These are phyloP conservation scores for Rissa tridactyla DNA, from an alignment of 2,113 vertebrate genomes.

Conservation along the genomic window DNA sequence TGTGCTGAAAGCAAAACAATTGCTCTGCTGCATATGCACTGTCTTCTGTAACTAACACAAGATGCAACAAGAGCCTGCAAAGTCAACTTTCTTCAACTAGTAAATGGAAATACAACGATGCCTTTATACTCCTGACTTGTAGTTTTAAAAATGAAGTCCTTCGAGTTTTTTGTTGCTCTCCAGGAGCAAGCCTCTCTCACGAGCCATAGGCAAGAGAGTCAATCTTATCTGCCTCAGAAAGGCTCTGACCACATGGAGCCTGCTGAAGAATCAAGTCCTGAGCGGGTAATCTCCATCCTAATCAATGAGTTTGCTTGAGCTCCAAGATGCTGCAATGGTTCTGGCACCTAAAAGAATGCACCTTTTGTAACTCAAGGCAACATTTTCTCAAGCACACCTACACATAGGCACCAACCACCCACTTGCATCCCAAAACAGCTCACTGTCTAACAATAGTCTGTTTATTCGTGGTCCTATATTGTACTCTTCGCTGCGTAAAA, in stretches of 20 bases:
- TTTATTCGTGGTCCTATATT: background rate
- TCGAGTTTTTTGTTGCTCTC: background rate
- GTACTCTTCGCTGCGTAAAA: no score
- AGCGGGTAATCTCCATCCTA: background rate
- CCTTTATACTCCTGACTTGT: background rate
- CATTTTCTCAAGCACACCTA: conserved; percentile 1
- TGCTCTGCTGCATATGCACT: background rate
- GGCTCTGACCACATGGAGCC: background rate
- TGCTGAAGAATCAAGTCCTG: background rate
- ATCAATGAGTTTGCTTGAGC: background rate
- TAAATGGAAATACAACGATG: background rate
- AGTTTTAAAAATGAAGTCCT: background rate
- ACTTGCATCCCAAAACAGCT: background rate
- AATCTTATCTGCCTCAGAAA: background rate
- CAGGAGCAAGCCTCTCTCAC: background rate
- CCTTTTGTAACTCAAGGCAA: conserved; percentile 14
- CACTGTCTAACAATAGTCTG: background rate
- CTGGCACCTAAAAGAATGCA: conserved; percentile 9
- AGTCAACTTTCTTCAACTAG: background rate
- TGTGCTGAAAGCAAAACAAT: background rate
- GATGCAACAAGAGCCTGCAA: background rate
- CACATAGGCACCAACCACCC: background rate
- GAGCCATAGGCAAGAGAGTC: background rate
- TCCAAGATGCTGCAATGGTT: background rate
- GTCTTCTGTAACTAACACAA: background rate